Percentiles rank a stretch among this genome's conserved stretches.
phyloP scores from a whole-genome alignment of 2,888 invertebrate genomes.

The Dascillus cervinus region DNA sequence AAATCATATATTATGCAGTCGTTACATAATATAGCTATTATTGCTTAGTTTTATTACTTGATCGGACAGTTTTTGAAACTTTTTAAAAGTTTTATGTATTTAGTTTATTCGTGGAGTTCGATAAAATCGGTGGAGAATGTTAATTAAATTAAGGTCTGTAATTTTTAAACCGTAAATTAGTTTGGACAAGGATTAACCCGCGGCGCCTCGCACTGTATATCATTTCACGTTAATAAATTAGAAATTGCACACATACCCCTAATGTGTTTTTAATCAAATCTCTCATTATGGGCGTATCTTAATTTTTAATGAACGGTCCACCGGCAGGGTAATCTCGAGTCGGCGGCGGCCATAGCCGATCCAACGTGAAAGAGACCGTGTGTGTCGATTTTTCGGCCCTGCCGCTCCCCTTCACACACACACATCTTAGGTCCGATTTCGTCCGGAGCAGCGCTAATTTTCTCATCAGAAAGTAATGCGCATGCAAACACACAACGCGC shows the following conservation, averaged over 20 bases:
- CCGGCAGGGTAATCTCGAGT: conserved; percentile 13
- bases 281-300: conserved; percentile 41
- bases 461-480: conserved; percentile 35
- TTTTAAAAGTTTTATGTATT: too few relatives aligned
- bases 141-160: too few relatives aligned
- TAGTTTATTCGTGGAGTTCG: too few relatives aligned
- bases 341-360: too few relatives aligned
- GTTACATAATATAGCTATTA: too few relatives aligned
- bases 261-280: conserved; percentile 45
- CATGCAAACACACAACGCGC: conserved; percentile 37
- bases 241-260: conserved; percentile 31
- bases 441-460: conserved; percentile 29
- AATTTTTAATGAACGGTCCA: conserved; percentile 40
- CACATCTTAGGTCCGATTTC: too few relatives aligned
- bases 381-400: conserved; percentile 3
- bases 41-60: too few relatives aligned
- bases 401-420: too few relatives aligned
- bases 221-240: conserved; percentile 25
- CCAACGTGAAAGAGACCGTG: conserved; percentile 10
- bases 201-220: conserved; percentile 18
- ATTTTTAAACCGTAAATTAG: too few relatives aligned
- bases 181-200: conserved; percentile 24
- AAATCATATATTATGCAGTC: too few relatives aligned
- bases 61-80: too few relatives aligned
- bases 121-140: too few relatives aligned